Percentiles rank a stretch among this genome's conserved stretches.
Evolutionary conservation across 1,140 invertebrate species (phyloP).

Genomic region (Dreissena rostriformis): DNA sequence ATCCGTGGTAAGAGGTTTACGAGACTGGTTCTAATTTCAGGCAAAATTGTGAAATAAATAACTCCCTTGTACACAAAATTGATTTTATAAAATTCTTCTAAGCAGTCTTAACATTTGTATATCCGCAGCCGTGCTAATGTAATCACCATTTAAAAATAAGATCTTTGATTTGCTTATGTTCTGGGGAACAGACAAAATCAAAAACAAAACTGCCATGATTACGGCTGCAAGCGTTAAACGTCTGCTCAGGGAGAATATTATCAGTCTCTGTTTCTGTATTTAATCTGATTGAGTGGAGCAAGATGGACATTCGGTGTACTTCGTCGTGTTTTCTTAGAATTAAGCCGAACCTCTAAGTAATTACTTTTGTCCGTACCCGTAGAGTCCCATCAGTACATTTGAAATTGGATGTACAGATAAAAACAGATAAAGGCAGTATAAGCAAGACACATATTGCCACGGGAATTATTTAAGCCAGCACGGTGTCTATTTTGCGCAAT

Average conservation of each 20-base stretch:
- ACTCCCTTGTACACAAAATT: conserved; percentile 50
- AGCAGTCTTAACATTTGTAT: conserved; percentile 25
- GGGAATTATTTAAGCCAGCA: conserved; percentile 62
- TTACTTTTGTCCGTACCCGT: conserved; percentile 24
- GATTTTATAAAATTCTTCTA: conserved; percentile 51
- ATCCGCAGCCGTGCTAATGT: conserved; percentile 18
- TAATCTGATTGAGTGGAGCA: conserved; percentile 33
- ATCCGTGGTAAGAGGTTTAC: not conserved
- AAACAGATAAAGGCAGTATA: conserved; percentile 33
- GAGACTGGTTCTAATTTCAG: conserved; percentile 36
- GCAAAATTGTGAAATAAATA: conserved; percentile 44
- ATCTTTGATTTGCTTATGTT: conserved; percentile 56
- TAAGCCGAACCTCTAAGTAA: conserved; percentile 41
- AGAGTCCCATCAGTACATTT: conserved; percentile 43
- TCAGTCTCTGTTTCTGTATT: conserved; percentile 37
- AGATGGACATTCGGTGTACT: conserved; percentile 28
- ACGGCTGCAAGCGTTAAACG: conserved; percentile 44
- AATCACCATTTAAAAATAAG: conserved; percentile 45
- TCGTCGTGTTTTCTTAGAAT: conserved; percentile 22
- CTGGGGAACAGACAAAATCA: conserved; percentile 60
- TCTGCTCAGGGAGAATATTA: conserved; percentile 45
- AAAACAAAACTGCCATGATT: conserved; percentile 43
- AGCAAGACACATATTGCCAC: conserved; percentile 25
- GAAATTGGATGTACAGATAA: conserved; percentile 30
- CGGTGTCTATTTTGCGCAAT: conserved; percentile 60